These are phyloP conservation scores for Drosophila insularis DNA, from an alignment of 1,140 invertebrate species.

Conservation along the genomic window DNA sequence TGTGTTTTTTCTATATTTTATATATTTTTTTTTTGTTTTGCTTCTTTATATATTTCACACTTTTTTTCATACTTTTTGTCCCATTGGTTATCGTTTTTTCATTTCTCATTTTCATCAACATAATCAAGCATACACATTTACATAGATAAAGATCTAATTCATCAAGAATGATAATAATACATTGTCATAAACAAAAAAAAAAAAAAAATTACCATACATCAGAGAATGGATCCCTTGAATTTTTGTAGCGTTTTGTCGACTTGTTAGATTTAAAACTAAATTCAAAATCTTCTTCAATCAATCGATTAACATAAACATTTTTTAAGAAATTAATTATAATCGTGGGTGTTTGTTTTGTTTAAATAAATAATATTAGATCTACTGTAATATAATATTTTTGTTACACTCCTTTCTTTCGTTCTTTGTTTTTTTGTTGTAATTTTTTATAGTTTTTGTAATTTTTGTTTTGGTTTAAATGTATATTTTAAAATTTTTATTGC, in stretches of 20 bases:
- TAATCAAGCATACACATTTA: conserved; percentile 62
- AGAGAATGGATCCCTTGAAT: not conserved
- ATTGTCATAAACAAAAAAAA: conserved; percentile 3
- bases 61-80: conserved; percentile 49
- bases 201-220: not conserved
- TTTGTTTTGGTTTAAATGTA: conserved; percentile 62
- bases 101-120: conserved; percentile 40
- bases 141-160: conserved; percentile 20
- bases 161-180: conserved; percentile 21
- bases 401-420: conserved; percentile 29
- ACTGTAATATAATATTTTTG: conserved; percentile 42
- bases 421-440: conserved; percentile 53
- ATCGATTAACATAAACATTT: conserved; percentile 35
- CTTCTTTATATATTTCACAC: conserved; percentile 52
- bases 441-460: conserved; percentile 53
- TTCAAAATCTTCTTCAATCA: conserved; percentile 17
- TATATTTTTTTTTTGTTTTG: conserved; percentile 42
- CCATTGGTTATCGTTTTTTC: conserved; percentile 25
- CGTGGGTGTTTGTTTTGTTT: conserved; percentile 36
- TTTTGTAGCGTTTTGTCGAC: conserved; percentile 3
- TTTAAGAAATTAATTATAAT: conserved; percentile 31
- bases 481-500: conserved; percentile 70
- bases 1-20: conserved; percentile 50
- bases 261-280: conserved; percentile 7
- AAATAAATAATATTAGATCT: conserved; percentile 56